Evolutionary conservation across 2,113 vertebrate species (phyloP).

Genomic region (rabbit (Oryctolagus cuniculus)): mOryCun1.1 NC_091432.1:203739001-203739500

Average conservation of each 20-base stretch:
- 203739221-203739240: slow-evolving; percentile 19
- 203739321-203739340: slow-evolving; percentile 31
- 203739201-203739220: background rate
- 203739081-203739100: slow-evolving; percentile 20
- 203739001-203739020: slow-evolving; percentile 14
- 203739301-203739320: slow-evolving; percentile 33
- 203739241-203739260: background rate
- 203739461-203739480: slow-evolving; percentile 8
- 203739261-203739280: background rate
- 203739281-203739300: slow-evolving; percentile 18
- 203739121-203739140: slow-evolving; percentile 33
- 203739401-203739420: slow-evolving; percentile 34
- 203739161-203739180: background rate
- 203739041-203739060: background rate
- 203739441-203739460: background rate
- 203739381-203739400: slow-evolving; percentile 53
- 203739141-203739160: background rate
- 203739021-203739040: slow-evolving; percentile 37
- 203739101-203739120: slow-evolving; percentile 40
- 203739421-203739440: slow-evolving; percentile 9
- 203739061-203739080: slow-evolving; percentile 21
- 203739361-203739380: background rate
- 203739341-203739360: slow-evolving; percentile 47
- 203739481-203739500: slow-evolving; percentile 29
- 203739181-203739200: background rate